Evolutionary conservation across 2,888 invertebrate genomes (phyloP), one percentile per base, ranked within the genome.

Genomic region (Nymphalis urticae): DNA sequence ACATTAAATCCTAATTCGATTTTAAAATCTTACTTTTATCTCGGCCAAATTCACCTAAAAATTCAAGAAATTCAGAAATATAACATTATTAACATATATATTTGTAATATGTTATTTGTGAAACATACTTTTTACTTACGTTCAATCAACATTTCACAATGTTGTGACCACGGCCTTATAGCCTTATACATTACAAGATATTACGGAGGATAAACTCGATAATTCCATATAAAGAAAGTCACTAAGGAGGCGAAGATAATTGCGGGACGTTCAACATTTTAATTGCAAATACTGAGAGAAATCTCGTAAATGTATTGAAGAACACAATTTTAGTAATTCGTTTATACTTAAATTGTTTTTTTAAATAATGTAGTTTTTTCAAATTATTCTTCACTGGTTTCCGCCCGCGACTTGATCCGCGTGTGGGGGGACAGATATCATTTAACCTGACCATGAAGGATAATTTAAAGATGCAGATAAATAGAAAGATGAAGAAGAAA

Each of bases 161-260:
- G 42, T 17, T 58, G 42, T 36, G 10, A 6, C 4, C 58, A 5
- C 36, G 5, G 36, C 42, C 19, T 42, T 58, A 58, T 42, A 47
- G 10, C 62, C 62, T 67, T 16, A 62, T 50, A 50, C 62, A 51
- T 63, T 63, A 61, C 48, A 59, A 65, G 47, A 56, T 65, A 63
- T 65, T 60, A 58, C 58, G 4, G 65, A 69, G 68, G 72, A 70
- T 72, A 72, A 67, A 64, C 70, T 59, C 65, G 70, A 54, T 56
- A 61, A 47, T 32, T 66, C 72, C 72, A 64, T 72, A 72, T 68
- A 70, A 63, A 72, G 72, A 61, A 71, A 53, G 63, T 42, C 9
- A 53, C 59, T 65, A 68, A 68, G 68, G 63, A 68, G 66, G 61
- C 50, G 48, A 13, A 48, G 60, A 65, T 68, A 67, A 66, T 62